Conservation (phyloP, 2,113 vertebrate genomes). For the Morone chrysops region DNA sequence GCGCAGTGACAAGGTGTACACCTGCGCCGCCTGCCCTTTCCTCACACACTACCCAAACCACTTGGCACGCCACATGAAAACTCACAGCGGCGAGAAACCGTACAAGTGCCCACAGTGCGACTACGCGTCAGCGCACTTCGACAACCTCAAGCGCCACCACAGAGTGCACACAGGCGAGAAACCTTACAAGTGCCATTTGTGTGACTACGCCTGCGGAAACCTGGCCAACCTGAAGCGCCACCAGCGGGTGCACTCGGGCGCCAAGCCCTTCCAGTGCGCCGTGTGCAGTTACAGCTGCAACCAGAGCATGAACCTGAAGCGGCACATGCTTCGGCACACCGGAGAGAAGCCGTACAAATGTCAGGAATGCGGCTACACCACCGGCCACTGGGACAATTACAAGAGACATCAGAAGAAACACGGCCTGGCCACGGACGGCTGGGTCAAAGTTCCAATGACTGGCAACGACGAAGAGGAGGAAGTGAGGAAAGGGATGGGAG, state of each 20-base stretch:
- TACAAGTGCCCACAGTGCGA: slow-evolving; percentile 96
- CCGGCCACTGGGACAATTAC: slow-evolving; percentile 99
- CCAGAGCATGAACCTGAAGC: slow-evolving; percentile 99
- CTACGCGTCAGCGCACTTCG: slow-evolving; percentile 95
- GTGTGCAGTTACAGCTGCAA: slow-evolving; percentile 98
- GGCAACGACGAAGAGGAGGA: slow-evolving; percentile 65
- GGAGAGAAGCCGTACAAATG: slow-evolving; percentile 97
- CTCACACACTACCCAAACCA: slow-evolving; percentile 98
- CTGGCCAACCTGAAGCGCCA: slow-evolving; percentile 98
- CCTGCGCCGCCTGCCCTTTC: slow-evolving; percentile 93
- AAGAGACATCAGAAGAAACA: slow-evolving; percentile 99
- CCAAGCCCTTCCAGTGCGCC: slow-evolving; percentile 96
- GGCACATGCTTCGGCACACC: slow-evolving; percentile 97
- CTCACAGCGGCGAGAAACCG: slow-evolving; percentile 96
- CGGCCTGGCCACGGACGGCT: slow-evolving; percentile 88
- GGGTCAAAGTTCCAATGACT: slow-evolving; percentile 85
- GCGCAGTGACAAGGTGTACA: slow-evolving; percentile 91
- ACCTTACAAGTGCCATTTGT: slow-evolving; percentile 94
- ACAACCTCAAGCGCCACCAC: slow-evolving; percentile 98
- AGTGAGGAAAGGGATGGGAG: slow-evolving; percentile 58
- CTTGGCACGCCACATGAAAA: slow-evolving; percentile 98
- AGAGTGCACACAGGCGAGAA: slow-evolving; percentile 92
- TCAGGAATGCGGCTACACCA: slow-evolving; percentile 93
- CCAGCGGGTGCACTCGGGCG: slow-evolving; percentile 95
- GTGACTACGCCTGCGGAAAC: slow-evolving; percentile 97